These are phyloP conservation scores for Antheraea pernyi DNA, from an alignment of 1,140 invertebrate species.

Conservation along the genomic window DNA sequence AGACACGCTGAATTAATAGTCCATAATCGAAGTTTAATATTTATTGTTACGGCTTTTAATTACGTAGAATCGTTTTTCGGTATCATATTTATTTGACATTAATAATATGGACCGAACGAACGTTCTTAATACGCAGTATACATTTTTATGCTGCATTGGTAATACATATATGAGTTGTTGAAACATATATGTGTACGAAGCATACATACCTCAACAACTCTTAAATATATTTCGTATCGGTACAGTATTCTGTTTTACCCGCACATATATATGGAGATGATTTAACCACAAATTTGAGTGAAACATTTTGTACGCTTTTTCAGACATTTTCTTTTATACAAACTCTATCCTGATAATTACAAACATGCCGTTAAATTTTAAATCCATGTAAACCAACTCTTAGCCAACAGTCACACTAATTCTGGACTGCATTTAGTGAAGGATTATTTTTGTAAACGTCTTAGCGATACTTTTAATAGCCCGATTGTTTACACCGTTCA, in stretches of 20 bases:
- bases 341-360: no score
- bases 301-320: no score
- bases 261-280: no score
- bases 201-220: no score
- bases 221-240: no score
- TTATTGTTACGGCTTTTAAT: conserved; percentile 32
- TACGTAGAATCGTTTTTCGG: neutral
- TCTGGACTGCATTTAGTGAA: conserved; percentile 55
- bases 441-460: conserved; percentile 56
- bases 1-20: neutral
- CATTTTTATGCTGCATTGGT: neutral
- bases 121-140: neutral
- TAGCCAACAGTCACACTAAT: conserved; percentile 55
- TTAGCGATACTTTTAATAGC: conserved; percentile 57
- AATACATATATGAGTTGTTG: no score
- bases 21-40: conserved; percentile 8
- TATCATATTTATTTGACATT: conserved; percentile 21
- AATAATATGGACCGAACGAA: neutral
- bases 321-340: no score
- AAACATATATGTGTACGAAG: no score
- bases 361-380: neutral
- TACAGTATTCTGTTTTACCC: no score
- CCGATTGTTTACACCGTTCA: conserved; percentile 52
- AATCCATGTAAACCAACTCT: conserved; percentile 41
- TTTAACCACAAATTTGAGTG: no score